A percentile compares a stretch with the other conserved stretches of the same genome.
These are phyloP conservation scores for Neodiprion fabricii DNA, from an alignment of 1,140 invertebrate species.

Conservation along the genomic window DNA sequence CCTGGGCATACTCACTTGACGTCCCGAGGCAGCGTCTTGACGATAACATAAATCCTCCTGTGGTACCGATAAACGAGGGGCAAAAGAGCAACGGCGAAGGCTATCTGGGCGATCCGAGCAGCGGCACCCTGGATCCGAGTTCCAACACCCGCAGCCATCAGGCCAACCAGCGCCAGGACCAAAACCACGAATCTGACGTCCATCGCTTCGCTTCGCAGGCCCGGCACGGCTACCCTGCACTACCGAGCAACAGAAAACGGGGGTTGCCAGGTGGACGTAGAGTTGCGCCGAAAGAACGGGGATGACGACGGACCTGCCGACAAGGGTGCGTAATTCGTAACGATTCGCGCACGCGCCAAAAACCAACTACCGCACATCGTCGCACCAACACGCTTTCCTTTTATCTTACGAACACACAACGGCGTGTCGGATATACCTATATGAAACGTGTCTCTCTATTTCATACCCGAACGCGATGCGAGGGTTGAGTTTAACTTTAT, in stretches of 20 bases:
- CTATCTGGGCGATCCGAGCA: constrained; percentile 64
- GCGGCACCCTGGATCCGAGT: constrained; percentile 63
- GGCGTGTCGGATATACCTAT: too few relatives aligned
- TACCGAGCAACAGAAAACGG: constrained; percentile 19
- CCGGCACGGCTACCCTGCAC: neutral
- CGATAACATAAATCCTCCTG: constrained; percentile 64
- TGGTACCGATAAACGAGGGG: constrained; percentile 65
- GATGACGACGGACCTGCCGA: neutral
- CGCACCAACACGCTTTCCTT: too few relatives aligned
- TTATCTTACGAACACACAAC: too few relatives aligned
- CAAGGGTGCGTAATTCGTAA: neutral
- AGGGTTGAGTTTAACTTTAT: too few relatives aligned
- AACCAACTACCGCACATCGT: too few relatives aligned
- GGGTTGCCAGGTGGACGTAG: constrained; percentile 33
- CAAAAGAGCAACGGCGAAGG: constrained; percentile 59
- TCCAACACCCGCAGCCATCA: constrained; percentile 65
- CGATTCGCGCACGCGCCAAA: neutral
- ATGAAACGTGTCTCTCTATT: too few relatives aligned
- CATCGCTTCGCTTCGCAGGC: constrained; percentile 36
- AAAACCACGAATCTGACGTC: constrained; percentile 52
- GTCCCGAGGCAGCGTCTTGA: constrained; percentile 66
- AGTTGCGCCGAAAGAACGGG: neutral
- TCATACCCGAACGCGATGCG: too few relatives aligned
- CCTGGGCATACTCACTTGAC: constrained; percentile 61
- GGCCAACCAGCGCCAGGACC: constrained; percentile 62